These are phyloP conservation scores for Apis cerana DNA, from an alignment of 1,140 invertebrate genomes.

Conservation along the genomic window DNA sequence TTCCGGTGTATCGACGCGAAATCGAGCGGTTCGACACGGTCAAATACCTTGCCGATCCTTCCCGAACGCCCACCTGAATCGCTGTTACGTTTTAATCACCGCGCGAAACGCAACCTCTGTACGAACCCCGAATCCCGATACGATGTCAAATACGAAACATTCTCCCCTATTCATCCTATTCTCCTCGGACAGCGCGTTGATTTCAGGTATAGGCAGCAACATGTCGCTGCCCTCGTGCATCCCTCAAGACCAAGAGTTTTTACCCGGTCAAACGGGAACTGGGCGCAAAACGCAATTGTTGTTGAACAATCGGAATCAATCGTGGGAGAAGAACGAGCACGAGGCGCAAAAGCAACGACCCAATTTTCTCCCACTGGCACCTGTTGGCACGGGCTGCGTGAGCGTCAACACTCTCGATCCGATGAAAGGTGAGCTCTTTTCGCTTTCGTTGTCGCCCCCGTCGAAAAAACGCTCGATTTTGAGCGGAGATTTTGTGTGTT, in stretches of 20 bases:
- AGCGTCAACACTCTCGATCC: slow-evolving; percentile 68
- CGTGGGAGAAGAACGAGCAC: slow-evolving; percentile 20
- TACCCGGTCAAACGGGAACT: slow-evolving; percentile 22
- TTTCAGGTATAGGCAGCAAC: slow-evolving; percentile 77
- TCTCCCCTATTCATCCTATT: neutral
- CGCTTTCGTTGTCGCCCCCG: no score
- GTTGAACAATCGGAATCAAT: slow-evolving; percentile 11
- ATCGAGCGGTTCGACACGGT: neutral
- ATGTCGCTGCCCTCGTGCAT: slow-evolving; percentile 75
- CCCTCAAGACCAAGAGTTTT: slow-evolving; percentile 72
- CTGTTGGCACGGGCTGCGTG: slow-evolving; percentile 66
- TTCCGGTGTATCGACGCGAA: slow-evolving; percentile 25
- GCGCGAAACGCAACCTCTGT: neutral
- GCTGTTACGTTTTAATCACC: neutral
- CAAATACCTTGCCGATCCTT: slow-evolving; percentile 12
- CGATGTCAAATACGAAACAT: neutral
- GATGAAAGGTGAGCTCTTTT: slow-evolving; percentile 64
- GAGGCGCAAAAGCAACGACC: slow-evolving; percentile 39
- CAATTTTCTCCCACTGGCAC: slow-evolving; percentile 72
- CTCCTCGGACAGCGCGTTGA: slow-evolving; percentile 66
- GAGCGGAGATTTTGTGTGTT: neutral
- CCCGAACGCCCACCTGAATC: neutral
- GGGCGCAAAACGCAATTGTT: neutral
- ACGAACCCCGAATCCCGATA: neutral
- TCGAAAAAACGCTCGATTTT: no score